phyloP scores from a whole-genome alignment of 2,888 invertebrate genomes.

The Acanthosepion lycidas region DNA sequence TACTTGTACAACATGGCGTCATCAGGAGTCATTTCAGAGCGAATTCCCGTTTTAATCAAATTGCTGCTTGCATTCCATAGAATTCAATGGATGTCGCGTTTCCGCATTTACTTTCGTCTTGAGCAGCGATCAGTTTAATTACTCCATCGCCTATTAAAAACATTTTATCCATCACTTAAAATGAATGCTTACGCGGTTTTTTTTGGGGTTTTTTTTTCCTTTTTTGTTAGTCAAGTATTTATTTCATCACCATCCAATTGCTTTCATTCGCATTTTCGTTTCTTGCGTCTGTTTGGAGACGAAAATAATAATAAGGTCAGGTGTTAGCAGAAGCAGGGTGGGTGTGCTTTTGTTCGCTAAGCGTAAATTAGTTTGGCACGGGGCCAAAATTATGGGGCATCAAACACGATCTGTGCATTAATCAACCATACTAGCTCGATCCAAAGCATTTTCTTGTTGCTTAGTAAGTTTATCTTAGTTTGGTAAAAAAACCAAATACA shows the following conservation, averaged over 20 bases:
- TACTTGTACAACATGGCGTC: background rate
- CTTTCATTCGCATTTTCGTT: no score
- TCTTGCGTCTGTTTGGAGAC: no score
- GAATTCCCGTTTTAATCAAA: background rate
- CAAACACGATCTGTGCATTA: no score
- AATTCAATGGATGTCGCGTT: background rate
- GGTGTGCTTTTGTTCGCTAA: no score
- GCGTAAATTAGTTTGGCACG: no score
- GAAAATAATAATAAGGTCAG: no score
- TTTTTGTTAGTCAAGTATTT: background rate
- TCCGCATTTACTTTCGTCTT: background rate
- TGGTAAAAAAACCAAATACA: no score
- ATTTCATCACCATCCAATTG: background rate
- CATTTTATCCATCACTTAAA: background rate
- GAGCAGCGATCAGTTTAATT: background rate
- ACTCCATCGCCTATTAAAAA: background rate
- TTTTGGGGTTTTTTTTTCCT: background rate
- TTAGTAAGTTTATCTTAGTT: no score
- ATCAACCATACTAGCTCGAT: no score
- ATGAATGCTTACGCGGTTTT: background rate
- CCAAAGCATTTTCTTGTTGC: no score
- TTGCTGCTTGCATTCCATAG: background rate
- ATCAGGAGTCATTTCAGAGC: background rate
- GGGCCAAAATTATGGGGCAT: no score
- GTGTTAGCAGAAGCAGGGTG: no score